A percentile compares a stretch with the other conserved stretches of the same genome.
Conservation (phyloP, 2,113 vertebrate species). For the Mobula hypostoma region DNA sequence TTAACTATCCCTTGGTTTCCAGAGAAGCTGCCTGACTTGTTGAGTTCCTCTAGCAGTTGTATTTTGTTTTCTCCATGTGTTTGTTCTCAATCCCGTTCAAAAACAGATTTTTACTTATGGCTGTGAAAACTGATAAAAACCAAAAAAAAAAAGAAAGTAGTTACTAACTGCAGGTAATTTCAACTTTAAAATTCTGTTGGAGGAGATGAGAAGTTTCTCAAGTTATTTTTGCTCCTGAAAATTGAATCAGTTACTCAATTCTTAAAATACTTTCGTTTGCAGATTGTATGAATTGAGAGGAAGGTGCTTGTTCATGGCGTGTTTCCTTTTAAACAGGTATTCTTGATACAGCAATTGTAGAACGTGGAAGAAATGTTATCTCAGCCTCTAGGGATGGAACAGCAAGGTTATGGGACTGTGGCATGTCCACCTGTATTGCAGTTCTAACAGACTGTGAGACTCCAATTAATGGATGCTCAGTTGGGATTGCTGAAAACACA, state of each 20-base stretch:
- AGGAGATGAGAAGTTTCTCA: not conserved
- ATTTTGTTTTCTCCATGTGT: no score
- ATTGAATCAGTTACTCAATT: not conserved
- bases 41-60: no score
- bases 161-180: not conserved
- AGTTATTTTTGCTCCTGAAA: not conserved
- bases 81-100: not conserved
- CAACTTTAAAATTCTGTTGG: not conserved
- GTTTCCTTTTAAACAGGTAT: slow-evolving; percentile 50
- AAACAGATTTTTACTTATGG: not conserved
- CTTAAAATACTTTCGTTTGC: not conserved
- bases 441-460: slow-evolving; percentile 53
- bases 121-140: not conserved
- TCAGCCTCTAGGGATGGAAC: slow-evolving; percentile 64
- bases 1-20: no score
- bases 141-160: not conserved
- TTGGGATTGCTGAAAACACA: slow-evolving; percentile 51
- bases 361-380: slow-evolving; percentile 61
- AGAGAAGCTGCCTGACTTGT: no score
- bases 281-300: not conserved
- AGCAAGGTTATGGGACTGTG: slow-evolving; percentile 66
- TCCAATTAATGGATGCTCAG: slow-evolving; percentile 56
- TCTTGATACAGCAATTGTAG: slow-evolving; percentile 63
- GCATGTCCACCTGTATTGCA: slow-evolving; percentile 55
- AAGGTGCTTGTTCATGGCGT: not conserved